Percentiles rank a stretch among this genome's conserved stretches.
Evolutionary conservation across 2,797 vertebrate genomes (phyloP).

Genomic region (Zenarchopterus dispar): DNA sequence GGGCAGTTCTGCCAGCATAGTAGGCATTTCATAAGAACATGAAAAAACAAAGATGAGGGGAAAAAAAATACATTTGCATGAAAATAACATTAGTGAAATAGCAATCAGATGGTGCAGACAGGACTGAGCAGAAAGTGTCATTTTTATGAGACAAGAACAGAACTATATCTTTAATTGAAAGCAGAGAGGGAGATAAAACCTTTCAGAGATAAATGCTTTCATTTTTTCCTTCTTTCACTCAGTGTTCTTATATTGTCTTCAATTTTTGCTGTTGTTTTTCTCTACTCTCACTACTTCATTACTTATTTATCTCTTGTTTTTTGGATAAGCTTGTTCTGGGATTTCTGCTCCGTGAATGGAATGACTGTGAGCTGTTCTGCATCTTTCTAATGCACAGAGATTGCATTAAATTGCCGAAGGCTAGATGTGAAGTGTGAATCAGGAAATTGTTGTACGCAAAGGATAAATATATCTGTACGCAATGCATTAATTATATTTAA

Average conservation of each 20-base stretch:
- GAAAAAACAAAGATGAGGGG: conserved; percentile 25
- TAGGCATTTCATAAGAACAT: conserved; percentile 53
- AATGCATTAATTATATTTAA: too few species aligned
- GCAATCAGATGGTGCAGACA: conserved; percentile 62
- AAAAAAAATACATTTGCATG: conserved; percentile 68
- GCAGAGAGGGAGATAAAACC: conserved; percentile 55
- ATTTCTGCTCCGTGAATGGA: conserved; percentile 57
- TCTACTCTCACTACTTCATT: conserved; percentile 56
- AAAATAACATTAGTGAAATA: conserved; percentile 74
- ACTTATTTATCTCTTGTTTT: conserved; percentile 73
- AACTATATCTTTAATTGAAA: conserved; percentile 74
- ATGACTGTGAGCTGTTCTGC: conserved; percentile 50
- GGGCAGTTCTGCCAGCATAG: conserved; percentile 31
- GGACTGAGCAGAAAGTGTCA: conserved; percentile 50
- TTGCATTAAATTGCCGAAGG: conserved; percentile 39
- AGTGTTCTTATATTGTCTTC: conserved; percentile 58
- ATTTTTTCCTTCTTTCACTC: conserved; percentile 53
- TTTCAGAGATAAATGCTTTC: conserved; percentile 56
- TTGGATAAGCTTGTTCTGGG: conserved; percentile 52
- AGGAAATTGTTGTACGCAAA: conserved; percentile 12
- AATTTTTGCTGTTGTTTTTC: conserved; percentile 59
- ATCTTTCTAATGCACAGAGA: conserved; percentile 37
- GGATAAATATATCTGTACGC: conserved; percentile 14
- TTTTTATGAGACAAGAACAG: conserved; percentile 56
- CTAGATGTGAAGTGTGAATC: conserved; percentile 22